A percentile compares a stretch with the other conserved stretches of the same genome.
phyloP scores from a whole-genome alignment of 1,140 invertebrate genomes.

The Drosophila lowei region DNA sequence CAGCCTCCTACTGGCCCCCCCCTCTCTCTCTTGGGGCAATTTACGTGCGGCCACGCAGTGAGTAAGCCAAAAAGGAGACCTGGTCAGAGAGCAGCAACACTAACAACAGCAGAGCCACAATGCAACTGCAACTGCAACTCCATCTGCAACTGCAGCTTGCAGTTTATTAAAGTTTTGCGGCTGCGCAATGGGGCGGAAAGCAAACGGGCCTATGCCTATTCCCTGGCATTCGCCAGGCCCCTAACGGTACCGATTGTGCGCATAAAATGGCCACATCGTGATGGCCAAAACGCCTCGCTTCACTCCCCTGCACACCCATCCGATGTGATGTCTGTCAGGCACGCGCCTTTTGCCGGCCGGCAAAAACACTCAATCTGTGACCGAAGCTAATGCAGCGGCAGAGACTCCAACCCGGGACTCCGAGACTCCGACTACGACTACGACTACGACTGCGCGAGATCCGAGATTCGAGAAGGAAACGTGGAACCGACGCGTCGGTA shows the following conservation, averaged over 20 bases:
- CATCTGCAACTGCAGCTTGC: constrained; percentile 55
- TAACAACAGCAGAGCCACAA: constrained; percentile 4
- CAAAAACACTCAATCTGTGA: constrained; percentile 28
- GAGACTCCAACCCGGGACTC: background rate
- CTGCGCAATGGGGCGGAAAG: constrained; percentile 73
- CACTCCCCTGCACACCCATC: background rate
- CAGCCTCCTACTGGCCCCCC: constrained; percentile 10
- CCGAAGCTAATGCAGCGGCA: constrained; percentile 5
- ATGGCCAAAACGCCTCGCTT: constrained; percentile 52
- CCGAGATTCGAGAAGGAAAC: background rate
- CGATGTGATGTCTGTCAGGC: constrained; percentile 32
- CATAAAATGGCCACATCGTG: constrained; percentile 75
- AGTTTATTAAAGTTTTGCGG: constrained; percentile 73
- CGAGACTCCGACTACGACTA: background rate
- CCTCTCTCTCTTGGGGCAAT: constrained; percentile 50
- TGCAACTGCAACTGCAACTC: constrained; percentile 30
- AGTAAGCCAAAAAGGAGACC: constrained; percentile 35
- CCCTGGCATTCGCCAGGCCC: constrained; percentile 47
- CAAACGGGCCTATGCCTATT: constrained; percentile 41
- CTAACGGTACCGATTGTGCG: constrained; percentile 79
- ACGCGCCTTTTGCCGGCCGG: constrained; percentile 69
- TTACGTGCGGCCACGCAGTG: constrained; percentile 71
- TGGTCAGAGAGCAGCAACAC: constrained; percentile 37
- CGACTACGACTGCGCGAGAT: too few relatives aligned
- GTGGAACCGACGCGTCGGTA: background rate